Evolutionary conservation across 2,113 vertebrate genomes (phyloP), one percentile per base, ranked within the genome.

Genomic region (Pterocles burchelli): DNA sequence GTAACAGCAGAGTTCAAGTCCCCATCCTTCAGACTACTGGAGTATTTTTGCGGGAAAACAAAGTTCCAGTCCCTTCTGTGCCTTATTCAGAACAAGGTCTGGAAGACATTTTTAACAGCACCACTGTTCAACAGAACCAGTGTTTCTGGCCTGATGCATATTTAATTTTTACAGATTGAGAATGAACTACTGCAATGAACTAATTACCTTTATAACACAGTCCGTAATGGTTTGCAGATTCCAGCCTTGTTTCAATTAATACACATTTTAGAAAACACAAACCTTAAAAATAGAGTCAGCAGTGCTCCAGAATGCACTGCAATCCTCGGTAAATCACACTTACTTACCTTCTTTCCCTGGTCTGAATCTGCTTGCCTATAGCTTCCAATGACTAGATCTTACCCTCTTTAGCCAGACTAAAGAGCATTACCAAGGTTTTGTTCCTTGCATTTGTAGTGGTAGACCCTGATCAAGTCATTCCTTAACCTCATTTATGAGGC

Each of bases 351-450:
- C 19, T 73, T 76, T 73, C 15, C 31, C 46, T 28, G 6, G 3
- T 45, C 62, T 43, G 19, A 85, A 92, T 71, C 76, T 74, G 41
- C 43, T 57, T 62, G 43, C 24, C 55, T 49, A 13, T 2, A 75
- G 49, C 62, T 84, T 46, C 63, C 55, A 95, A 43, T 18, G 34
- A 26, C 29, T 38, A 43, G 20, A 76, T 38, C 46, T 88, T 58
- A 54, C 3, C 1, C 1, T n/a, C 80, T 91, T 77, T 31, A 81
- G 55, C 16, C 68, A 81, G 24, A 62, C n/a, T 51, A 80, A 66
- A 90, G 43, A 74, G 62, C 46, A 67, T 92, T 88, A 93, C 24
- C 51, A 88, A 77, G 38, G n/a, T 46, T 92, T 95, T 92, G 43
- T 33, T 93, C 48, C 24, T 10, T 79, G 33, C 22, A 71, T 77